These are phyloP conservation scores for Odontocolon sp. DNA, from an alignment of 2,888 invertebrate genomes.

Conservation along the genomic window DNA sequence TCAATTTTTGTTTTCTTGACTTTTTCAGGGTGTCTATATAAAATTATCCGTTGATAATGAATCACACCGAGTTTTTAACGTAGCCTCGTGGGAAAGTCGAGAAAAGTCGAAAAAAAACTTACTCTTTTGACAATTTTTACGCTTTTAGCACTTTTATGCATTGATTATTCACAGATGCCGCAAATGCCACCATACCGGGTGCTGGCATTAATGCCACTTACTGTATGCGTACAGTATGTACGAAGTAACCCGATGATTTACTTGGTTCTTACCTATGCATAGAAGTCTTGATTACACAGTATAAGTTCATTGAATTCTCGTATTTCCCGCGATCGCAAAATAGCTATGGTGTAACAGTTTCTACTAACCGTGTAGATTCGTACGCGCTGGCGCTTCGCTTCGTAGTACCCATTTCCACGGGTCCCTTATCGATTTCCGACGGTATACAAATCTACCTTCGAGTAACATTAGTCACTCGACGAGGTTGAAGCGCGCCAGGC, in stretches of 20 bases:
- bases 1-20: no score
- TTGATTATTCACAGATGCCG: no score
- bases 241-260: no score
- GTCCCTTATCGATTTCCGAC: slow-evolving; percentile 74
- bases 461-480: slow-evolving; percentile 76
- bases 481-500: slow-evolving; percentile 66
- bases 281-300: not conserved
- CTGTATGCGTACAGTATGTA: not conserved
- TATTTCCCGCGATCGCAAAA: not conserved
- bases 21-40: no score
- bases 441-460: slow-evolving; percentile 76
- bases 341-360: not conserved
- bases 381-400: slow-evolving; percentile 52
- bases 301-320: not conserved
- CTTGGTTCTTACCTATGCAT: not conserved
- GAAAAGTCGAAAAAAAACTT: no score
- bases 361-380: not conserved
- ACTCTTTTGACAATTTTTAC: no score
- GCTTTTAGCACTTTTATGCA: no score
- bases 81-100: no score
- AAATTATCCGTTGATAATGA: no score
- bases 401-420: slow-evolving; percentile 58
- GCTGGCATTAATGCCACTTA: not conserved
- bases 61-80: no score
- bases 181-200: no score